Evolutionary conservation across 2,888 invertebrate species (phyloP), one percentile per base, ranked within the genome.

Genomic region (Callyntrura guangdongensis): DNA sequence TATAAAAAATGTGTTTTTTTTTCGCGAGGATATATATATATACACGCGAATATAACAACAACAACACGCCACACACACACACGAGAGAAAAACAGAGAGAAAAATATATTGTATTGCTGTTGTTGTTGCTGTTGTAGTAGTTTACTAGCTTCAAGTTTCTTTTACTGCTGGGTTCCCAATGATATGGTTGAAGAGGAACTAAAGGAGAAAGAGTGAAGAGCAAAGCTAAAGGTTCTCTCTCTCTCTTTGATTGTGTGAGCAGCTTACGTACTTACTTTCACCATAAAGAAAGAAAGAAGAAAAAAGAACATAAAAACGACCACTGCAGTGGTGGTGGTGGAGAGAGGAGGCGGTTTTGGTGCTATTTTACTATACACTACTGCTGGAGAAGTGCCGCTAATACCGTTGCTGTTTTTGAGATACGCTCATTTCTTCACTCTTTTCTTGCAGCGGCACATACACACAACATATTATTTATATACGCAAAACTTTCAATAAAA

Each of bases 221-320:
- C 59, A 81, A 61, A 81, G 81, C 81, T 81, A 61, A 81, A 27
- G 81, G 59, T 45, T 79, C 56, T 59, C 36, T 59, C 56, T 77
- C 12, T n/a, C 79, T 56, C 79, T 27, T 81, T 81, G 81, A 59
- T 81, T 81, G 61, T 79, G 59, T 61, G 79, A 87, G 85, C 79
- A 79, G 79, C 79, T 79, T 87, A 61, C 36, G 49, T 69, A 82
- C 82, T 88, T 82, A 72, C 83, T 89, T 89, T 85, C 89, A 64
- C 85, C 79, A 67, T 77, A 67, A 89, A 89, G 89, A 85, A 89
- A 89, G 36, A 8, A 61, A 59, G n/a, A 79, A 81, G 59, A 79
- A 86, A 81, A 69, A 74, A 59, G 74, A 83, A 89, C 84, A 77
- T 83, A 89, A 89, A 88, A 84, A 81, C 59, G 89, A 89, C 89